These are phyloP conservation scores for Benthosema pterotum DNA, from an alignment of 2,797 vertebrate genomes.

Conservation along the genomic window DNA sequence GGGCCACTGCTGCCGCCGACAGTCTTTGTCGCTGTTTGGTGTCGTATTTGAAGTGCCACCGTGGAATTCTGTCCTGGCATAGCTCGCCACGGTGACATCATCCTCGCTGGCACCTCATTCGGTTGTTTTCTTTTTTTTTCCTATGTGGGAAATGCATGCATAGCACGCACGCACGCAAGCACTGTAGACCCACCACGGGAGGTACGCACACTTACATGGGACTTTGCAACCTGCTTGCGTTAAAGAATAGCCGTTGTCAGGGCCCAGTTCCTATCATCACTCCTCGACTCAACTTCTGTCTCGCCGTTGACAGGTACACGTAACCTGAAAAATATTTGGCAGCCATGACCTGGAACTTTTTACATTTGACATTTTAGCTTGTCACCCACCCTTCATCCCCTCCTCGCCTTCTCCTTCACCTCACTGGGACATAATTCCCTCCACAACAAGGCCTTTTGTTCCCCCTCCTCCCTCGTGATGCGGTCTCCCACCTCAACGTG, in stretches of 20 bases:
- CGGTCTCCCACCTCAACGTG: constrained; percentile 43
- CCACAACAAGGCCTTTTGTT: constrained; percentile 44
- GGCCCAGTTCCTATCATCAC: constrained; percentile 47
- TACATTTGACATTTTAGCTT: constrained; percentile 63
- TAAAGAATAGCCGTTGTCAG: constrained; percentile 27
- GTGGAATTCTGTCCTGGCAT: constrained; percentile 58
- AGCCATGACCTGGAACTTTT: constrained; percentile 57
- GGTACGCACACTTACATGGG: background rate
- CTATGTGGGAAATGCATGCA: background rate
- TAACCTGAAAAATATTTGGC: constrained; percentile 65
- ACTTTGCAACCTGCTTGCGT: constrained; percentile 40
- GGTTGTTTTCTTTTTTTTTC: too few species aligned
- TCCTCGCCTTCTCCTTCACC: constrained; percentile 20
- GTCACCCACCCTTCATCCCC: constrained; percentile 44
- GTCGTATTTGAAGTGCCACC: constrained; percentile 58
- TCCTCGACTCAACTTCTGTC: constrained; percentile 15
- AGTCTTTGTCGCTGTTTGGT: constrained; percentile 31
- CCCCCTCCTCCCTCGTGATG: constrained; percentile 23
- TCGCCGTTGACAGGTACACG: constrained; percentile 57
- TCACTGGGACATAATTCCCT: constrained; percentile 23
- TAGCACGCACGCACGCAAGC: background rate
- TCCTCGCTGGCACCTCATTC: constrained; percentile 13
- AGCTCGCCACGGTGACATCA: constrained; percentile 57
- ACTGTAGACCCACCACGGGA: constrained; percentile 2
- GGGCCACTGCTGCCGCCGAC: constrained; percentile 14